Conservation (phyloP, 1,140 invertebrate species). For the Antheraea pernyi region DNA sequence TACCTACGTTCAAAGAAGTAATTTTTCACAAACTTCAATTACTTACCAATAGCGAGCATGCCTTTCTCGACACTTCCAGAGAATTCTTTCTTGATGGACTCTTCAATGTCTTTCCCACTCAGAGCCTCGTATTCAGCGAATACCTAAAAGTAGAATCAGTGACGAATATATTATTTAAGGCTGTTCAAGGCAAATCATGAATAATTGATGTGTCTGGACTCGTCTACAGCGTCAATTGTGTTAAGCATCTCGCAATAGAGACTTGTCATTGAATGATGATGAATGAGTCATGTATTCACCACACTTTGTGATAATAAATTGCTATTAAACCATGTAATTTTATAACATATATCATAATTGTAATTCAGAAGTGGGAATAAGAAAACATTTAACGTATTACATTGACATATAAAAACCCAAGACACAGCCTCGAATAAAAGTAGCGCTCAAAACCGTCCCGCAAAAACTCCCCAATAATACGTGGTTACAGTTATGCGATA, state of each 20-base stretch:
- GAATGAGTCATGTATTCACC: conserved; percentile 14
- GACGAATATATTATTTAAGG: conserved; percentile 10
- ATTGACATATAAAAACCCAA: too few relatives aligned
- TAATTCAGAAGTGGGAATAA: not conserved
- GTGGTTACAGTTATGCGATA: too few relatives aligned
- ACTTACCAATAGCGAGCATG: conserved; percentile 91
- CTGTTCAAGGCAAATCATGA: conserved; percentile 22
- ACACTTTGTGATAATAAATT: not conserved
- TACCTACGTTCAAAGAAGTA: too few relatives aligned
- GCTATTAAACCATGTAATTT: not conserved
- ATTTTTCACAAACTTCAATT: not conserved
- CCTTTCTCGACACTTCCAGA: conserved; percentile 92
- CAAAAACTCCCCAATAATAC: too few relatives aligned
- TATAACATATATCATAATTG: not conserved
- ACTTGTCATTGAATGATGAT: conserved; percentile 7
- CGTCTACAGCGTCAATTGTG: conserved; percentile 23
- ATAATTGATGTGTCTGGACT: conserved; percentile 25
- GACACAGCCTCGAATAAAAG: too few relatives aligned
- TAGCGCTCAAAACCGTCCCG: too few relatives aligned
- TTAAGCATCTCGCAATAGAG: not conserved
- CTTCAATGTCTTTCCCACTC: conserved; percentile 89
- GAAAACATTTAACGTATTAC: too few relatives aligned
- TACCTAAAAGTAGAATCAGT: conserved; percentile 75
- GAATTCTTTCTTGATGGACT: conserved; percentile 93
- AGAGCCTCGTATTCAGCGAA: conserved; percentile 89